A percentile compares a stretch with the other conserved stretches of the same genome.
Evolutionary conservation across 2,797 vertebrate species (phyloP).

Genomic region (Paratrypauchen microcephalus): DNA sequence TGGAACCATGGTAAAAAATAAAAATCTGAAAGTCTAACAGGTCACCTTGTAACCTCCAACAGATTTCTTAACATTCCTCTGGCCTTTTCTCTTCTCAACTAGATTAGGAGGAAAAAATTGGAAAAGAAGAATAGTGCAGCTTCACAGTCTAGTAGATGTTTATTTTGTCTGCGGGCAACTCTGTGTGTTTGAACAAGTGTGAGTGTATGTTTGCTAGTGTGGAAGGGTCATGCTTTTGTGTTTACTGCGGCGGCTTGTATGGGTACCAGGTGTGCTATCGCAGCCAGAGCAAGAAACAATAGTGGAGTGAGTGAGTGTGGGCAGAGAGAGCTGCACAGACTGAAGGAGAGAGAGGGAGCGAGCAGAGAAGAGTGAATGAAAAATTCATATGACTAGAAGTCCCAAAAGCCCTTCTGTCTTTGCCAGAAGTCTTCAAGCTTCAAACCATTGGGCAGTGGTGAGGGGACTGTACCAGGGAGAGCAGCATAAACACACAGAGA

Average conservation of each 20-base stretch:
- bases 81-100: conserved; percentile 37
- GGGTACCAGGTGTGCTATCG: conserved; percentile 60
- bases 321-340: not conserved
- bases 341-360: conserved; percentile 36
- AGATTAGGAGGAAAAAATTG: conserved; percentile 10
- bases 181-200: conserved; percentile 51
- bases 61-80: conserved; percentile 40
- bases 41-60: conserved; percentile 19
- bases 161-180: conserved; percentile 57
- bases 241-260: conserved; percentile 45
- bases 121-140: conserved; percentile 44
- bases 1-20: not conserved
- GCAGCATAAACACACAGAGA: conserved; percentile 23
- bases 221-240: conserved; percentile 33
- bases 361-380: conserved; percentile 70
- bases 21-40: not conserved
- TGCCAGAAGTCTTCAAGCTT: conserved; percentile 66
- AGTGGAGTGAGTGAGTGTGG: conserved; percentile 29
- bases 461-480: conserved; percentile 56
- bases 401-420: conserved; percentile 75
- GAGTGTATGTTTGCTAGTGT: conserved; percentile 26
- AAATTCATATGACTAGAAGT: conserved; percentile 72
- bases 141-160: conserved; percentile 53
- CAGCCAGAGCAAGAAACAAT: conserved; percentile 55
- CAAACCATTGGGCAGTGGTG: conserved; percentile 63